phyloP scores from a whole-genome alignment of 1,140 invertebrate species.

The Drosophila saltans region DNA sequence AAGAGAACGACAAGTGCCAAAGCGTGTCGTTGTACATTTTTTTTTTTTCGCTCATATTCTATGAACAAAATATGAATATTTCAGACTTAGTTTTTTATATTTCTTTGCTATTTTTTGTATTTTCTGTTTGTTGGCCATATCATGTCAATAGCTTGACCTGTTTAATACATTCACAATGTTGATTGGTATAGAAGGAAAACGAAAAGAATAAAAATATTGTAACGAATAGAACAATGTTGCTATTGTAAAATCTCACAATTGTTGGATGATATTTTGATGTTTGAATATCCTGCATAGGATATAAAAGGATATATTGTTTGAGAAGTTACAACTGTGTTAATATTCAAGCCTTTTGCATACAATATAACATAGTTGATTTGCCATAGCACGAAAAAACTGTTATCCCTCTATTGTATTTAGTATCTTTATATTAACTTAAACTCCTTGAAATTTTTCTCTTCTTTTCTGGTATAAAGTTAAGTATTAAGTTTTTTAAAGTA shows the following conservation, averaged over 20 bases:
- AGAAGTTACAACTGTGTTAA: too few relatives aligned
- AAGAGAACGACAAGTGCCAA: slow-evolving; percentile 6
- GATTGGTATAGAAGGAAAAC: not conserved
- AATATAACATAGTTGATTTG: too few relatives aligned
- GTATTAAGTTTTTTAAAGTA: too few relatives aligned
- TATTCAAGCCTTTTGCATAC: too few relatives aligned
- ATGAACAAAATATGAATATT: slow-evolving; percentile 12
- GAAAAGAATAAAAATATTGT: not conserved
- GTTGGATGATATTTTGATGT: not conserved
- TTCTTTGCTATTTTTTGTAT: not conserved
- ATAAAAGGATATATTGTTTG: too few relatives aligned
- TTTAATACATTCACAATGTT: slow-evolving; percentile 4
- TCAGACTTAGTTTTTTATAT: not conserved
- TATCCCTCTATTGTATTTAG: too few relatives aligned
- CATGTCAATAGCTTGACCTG: not conserved
- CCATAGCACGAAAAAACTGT: too few relatives aligned
- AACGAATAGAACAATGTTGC: not conserved
- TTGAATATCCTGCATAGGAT: too few relatives aligned
- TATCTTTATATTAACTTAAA: too few relatives aligned
- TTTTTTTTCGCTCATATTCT: not conserved
- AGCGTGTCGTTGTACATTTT: not conserved
- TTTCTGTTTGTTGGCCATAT: not conserved
- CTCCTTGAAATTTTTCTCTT: too few relatives aligned
- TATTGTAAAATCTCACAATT: not conserved
- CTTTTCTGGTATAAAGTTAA: too few relatives aligned